phyloP scores from a whole-genome alignment of 2,113 vertebrate genomes.

The Burhinus oedicnemus region DNA sequence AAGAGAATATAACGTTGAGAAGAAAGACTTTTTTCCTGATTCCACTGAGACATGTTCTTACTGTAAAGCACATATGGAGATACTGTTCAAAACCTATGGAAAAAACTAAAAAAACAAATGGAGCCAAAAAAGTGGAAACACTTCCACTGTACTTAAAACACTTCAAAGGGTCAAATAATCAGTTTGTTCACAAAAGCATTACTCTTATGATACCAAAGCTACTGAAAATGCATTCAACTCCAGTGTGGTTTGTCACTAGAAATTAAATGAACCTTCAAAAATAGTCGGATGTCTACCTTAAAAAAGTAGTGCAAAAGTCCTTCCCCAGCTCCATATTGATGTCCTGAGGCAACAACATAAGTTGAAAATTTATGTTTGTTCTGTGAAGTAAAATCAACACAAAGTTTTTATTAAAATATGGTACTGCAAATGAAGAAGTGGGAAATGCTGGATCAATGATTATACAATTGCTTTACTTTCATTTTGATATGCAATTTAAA shows the following conservation, averaged over 20 bases:
- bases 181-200: background rate
- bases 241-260: background rate
- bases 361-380: conserved; percentile 78
- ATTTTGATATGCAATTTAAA: background rate
- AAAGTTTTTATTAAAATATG: background rate
- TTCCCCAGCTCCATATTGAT: conserved; percentile 90
- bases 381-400: conserved; percentile 69
- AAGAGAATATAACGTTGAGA: background rate
- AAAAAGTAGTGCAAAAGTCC: conserved; percentile 89
- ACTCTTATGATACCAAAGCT: background rate
- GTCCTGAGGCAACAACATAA: conserved; percentile 88
- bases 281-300: conserved; percentile 78
- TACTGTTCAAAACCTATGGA: background rate
- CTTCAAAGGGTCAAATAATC: background rate
- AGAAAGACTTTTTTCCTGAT: background rate
- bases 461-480: background rate
- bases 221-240: background rate
- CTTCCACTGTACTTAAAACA: background rate
- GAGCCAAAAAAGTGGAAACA: background rate
- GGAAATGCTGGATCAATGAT: background rate
- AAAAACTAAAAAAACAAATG: background rate
- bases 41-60: background rate
- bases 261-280: background rate
- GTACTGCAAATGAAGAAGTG: background rate
- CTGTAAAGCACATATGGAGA: background rate